Base-by-base conservation (phyloP, 2,113 vertebrate species). In the Tringa solitaria region DNA sequence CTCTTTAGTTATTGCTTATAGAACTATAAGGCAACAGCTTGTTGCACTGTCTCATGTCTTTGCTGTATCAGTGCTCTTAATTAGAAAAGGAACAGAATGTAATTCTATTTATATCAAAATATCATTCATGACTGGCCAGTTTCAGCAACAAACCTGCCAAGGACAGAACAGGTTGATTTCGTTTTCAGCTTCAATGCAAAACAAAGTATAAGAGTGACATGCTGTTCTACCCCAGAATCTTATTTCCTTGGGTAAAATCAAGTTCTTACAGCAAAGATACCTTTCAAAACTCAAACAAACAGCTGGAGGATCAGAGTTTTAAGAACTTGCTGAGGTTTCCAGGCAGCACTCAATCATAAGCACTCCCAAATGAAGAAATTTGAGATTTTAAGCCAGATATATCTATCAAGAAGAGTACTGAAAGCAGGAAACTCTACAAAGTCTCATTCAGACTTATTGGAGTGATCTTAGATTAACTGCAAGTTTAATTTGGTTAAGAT, bases 41-140 rank as follows among this genome's bases (percentile, higher is more conserved):
- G 76, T 78, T 90, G 86, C 56, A 87, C 32, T 53, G 33, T 72
- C 94, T 79, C 2, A 0, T 92, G 89, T 77, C 89, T 89, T 23
- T 46, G 72, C 48, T 15, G 1, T 64, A 84, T 81, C 85, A 91
- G 70, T 37, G 68, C 48, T 88, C 84, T 77, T 59, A 54, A 91
- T 72, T 60, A 64, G 70, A 67, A 82, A 68, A 56, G 22, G 83
- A 84, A 91, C 77, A 84, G 79, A 94, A 87, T 0, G 10, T 57
- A 87, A 77, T 92, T 95, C 93, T 97, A 95, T 91, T 95, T 94
- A 83, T 92, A 89, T 87, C 81, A 67, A 35, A 61, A 61, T 61
- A 32, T 54, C 48, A 50, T 41, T 83, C 23, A 46, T n/a, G 41
- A 64, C 48, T 22, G 43, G 57, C 46, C 80, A 87, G 68, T 67